phyloP scores from a whole-genome alignment of 2,113 vertebrate species.

The Plectropomus leopardus region DNA sequence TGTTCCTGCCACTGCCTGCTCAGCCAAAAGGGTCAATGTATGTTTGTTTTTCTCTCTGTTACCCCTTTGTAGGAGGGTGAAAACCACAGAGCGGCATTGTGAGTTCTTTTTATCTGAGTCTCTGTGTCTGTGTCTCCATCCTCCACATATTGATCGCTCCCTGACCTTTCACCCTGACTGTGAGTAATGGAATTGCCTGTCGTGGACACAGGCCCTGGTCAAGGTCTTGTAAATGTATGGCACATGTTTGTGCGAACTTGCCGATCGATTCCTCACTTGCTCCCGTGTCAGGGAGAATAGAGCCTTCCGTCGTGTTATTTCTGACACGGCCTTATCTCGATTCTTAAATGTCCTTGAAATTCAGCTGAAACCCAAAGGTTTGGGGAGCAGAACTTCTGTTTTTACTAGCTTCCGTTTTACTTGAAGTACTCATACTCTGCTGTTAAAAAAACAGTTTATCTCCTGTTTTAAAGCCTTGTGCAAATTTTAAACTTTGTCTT shows the following conservation, averaged over 20 bases:
- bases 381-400: not conserved
- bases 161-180: slow-evolving; percentile 62
- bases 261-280: slow-evolving; percentile 62
- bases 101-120: slow-evolving; percentile 54
- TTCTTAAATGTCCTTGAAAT: slow-evolving; percentile 58
- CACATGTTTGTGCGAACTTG: slow-evolving; percentile 58
- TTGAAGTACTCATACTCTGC: not conserved
- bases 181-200: slow-evolving; percentile 81
- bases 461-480: slow-evolving; percentile 16
- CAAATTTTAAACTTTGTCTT: not conserved
- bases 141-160: slow-evolving; percentile 71
- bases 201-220: slow-evolving; percentile 59
- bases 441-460: not conserved
- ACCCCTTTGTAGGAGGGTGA: slow-evolving; percentile 37
- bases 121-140: slow-evolving; percentile 56
- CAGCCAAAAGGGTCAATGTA: slow-evolving; percentile 35
- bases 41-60: slow-evolving; percentile 24
- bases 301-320: slow-evolving; percentile 35
- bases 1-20: slow-evolving; percentile 7
- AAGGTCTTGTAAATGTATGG: slow-evolving; percentile 75
- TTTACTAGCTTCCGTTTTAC: slow-evolving; percentile 1
- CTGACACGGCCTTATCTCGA: slow-evolving; percentile 44
- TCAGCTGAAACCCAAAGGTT: not conserved
- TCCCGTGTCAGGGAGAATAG: slow-evolving; percentile 48
- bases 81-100: slow-evolving; percentile 7